Conservation (phyloP, 2,113 vertebrate species). For the Neofelis nebulosa region DNA sequence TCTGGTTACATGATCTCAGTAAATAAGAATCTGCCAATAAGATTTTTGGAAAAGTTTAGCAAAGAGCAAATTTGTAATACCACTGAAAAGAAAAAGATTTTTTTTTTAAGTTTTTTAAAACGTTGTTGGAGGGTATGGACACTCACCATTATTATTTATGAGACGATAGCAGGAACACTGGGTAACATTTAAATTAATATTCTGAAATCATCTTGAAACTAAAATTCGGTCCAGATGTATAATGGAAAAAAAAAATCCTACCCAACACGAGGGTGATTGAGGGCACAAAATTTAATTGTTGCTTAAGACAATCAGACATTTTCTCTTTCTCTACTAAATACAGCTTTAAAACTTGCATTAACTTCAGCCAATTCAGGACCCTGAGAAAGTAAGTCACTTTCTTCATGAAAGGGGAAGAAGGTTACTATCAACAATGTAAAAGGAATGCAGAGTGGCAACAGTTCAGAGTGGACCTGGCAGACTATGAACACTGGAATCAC, state of each 20-base stretch:
- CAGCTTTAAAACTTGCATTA: slow-evolving; percentile 47
- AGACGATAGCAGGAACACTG: slow-evolving; percentile 10
- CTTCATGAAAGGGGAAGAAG: background rate
- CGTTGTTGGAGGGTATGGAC: background rate
- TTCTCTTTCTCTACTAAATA: slow-evolving; percentile 40
- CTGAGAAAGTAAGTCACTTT: slow-evolving; percentile 54
- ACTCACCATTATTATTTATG: slow-evolving; percentile 57
- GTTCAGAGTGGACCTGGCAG: background rate
- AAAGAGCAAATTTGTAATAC: slow-evolving; percentile 27
- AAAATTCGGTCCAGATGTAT: slow-evolving; percentile 58
- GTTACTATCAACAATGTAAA: background rate
- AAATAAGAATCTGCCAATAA: slow-evolving; percentile 16
- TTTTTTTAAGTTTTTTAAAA: background rate
- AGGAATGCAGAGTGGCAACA: slow-evolving; percentile 30
- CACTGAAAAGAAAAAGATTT: background rate
- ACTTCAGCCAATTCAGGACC: slow-evolving; percentile 52
- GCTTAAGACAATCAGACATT: background rate
- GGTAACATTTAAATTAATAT: slow-evolving; percentile 61
- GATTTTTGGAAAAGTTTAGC: slow-evolving; percentile 20
- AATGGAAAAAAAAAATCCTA: slow-evolving; percentile 4
- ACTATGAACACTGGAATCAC: background rate
- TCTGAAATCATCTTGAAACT: slow-evolving; percentile 55
- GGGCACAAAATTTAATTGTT: slow-evolving; percentile 52
- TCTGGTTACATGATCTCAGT: background rate
- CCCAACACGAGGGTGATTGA: slow-evolving; percentile 6